Percentiles rank a stretch among this genome's conserved stretches.
These are phyloP conservation scores for Corythaixoides concolor DNA, from an alignment of 2,113 vertebrate genomes.

Conservation along the genomic window DNA sequence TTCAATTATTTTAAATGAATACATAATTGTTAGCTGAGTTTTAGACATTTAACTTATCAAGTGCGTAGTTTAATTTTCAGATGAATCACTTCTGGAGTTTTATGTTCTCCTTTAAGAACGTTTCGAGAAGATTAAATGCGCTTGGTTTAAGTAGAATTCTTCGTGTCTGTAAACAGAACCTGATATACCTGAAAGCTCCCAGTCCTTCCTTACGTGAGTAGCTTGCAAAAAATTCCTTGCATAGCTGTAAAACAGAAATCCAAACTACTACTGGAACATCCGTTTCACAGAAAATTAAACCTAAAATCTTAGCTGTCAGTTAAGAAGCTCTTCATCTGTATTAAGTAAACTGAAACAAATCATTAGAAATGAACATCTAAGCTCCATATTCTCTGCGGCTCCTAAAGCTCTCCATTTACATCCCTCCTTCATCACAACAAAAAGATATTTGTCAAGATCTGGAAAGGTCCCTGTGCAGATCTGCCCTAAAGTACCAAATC, in stretches of 20 bases:
- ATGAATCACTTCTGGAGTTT: neutral
- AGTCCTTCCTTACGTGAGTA: rapidly evolving
- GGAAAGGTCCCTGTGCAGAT: neutral
- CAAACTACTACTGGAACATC: neutral
- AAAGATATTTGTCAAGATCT: neutral
- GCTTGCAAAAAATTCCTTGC: neutral
- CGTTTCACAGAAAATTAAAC: neutral
- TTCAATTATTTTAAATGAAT: neutral
- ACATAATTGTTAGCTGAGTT: neutral
- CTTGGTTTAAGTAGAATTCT: neutral
- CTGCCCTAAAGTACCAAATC: neutral
- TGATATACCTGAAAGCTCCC: neutral
- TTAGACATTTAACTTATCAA: neutral
- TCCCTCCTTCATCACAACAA: neutral
- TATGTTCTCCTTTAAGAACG: neutral
- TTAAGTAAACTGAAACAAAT: neutral
- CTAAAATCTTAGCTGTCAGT: neutral
- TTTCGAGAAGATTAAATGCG: neutral
- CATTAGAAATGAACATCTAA: neutral
- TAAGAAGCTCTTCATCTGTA: neutral
- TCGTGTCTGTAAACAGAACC: neutral
- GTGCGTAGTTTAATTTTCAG: neutral
- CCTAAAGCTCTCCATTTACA: neutral
- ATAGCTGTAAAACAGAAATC: neutral
- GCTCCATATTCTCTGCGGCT: rapidly evolving